Base-by-base conservation (phyloP, 92 coral and sea anemone species). In the Zoanthus gigantus region DNA sequence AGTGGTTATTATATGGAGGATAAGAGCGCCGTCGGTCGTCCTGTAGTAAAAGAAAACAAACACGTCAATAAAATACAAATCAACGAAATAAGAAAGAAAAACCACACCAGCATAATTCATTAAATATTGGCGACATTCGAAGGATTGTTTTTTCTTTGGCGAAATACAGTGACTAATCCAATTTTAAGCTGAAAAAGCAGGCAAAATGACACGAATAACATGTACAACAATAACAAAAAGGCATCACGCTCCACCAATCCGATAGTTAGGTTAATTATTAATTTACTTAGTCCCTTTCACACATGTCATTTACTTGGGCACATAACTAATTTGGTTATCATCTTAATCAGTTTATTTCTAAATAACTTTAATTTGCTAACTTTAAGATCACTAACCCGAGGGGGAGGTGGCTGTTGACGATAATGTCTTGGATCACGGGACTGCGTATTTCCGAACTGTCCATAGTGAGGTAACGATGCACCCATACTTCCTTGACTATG, bases 1-100 rank as follows among this genome's bases (percentile, higher is more conserved):
- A 93, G 74, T 91, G 94, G 90, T 93, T 61, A 71, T 87, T 88
- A 75, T 91, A 86, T 50, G 83, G 93, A 37, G 96, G 97, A 78
- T 95, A 94, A 9, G 96, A 92, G 42, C 89, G 96, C 29, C 98
- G 95, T 57, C 95, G 94, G 79, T 84, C 88, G 86, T 93, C 93
- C 94, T 14, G 72, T 30, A 6, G 15, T 46, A 78, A 72, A 54
- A 15, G 13, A 75, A 32, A 78, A 61, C 13, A 57, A 32, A 44
- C 52, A 11, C n/a, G 34, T 56, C 76, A 71, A 30, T 53, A 71
- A 16, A 67, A 32, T 11, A 5, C 15, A 44, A 63, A 9, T 45
- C 17, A 42, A 58, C n/a, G 11, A 58, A 58, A 58, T 13, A 11
- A 14, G 16, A 58, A 58, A 58, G 16, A 58, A 58, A 58, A 58